phyloP scores from a whole-genome alignment of 2,797 vertebrate species.

The Pteronotus mesoamericanus region DNA sequence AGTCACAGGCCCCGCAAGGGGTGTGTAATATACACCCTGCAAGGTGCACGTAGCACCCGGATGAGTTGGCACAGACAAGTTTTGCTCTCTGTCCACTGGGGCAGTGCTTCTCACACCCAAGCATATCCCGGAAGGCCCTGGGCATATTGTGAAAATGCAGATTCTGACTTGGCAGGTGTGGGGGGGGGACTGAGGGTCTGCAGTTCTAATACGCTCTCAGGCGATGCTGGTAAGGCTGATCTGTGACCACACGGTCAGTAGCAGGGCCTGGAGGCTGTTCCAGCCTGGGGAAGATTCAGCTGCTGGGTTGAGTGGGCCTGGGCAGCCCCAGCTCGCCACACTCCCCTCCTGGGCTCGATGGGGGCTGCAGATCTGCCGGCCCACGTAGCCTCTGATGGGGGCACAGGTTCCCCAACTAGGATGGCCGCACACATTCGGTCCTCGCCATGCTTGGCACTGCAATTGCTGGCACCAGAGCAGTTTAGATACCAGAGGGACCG shows the following conservation, averaged over 20 bases:
- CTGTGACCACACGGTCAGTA: rapidly evolving
- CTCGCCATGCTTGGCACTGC: rapidly evolving
- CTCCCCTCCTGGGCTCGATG: background rate
- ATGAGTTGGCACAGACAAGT: rapidly evolving
- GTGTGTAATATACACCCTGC: rapidly evolving
- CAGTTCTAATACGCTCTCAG: background rate
- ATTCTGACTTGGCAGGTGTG: background rate
- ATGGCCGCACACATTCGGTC: rapidly evolving
- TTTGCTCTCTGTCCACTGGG: background rate
- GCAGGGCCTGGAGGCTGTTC: background rate
- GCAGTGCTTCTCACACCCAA: rapidly evolving
- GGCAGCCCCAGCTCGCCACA: background rate
- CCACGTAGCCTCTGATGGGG: background rate
- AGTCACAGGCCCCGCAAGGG: background rate
- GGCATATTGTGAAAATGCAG: background rate
- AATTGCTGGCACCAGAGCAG: background rate
- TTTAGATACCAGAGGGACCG: constrained; percentile 12
- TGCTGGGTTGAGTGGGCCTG: background rate
- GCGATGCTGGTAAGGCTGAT: rapidly evolving
- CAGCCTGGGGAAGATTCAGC: rapidly evolving
- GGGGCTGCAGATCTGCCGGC: background rate
- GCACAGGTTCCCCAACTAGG: rapidly evolving
- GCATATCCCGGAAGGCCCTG: rapidly evolving
- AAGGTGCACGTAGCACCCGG: rapidly evolving
- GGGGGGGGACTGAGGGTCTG: background rate